Evolutionary conservation across 2,113 vertebrate genomes (phyloP).

Genomic region (Scomber japonicus): DNA sequence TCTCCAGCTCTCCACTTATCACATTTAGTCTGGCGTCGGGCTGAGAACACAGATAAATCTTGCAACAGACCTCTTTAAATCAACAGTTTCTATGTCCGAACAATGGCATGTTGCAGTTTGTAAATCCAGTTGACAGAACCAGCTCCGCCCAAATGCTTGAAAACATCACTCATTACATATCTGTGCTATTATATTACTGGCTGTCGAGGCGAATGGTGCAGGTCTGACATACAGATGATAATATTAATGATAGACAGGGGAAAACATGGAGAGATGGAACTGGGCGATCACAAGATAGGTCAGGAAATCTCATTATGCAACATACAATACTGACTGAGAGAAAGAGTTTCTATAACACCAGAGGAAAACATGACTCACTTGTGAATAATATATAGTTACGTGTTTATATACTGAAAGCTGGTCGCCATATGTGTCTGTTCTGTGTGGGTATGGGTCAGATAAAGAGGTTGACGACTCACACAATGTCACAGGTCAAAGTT

Average conservation of each 20-base stretch:
- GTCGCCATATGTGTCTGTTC: constrained; percentile 30
- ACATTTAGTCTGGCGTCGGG: background rate
- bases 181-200: constrained; percentile 56
- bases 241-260: constrained; percentile 33
- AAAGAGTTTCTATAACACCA: background rate
- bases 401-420: constrained; percentile 21
- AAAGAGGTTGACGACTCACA: constrained; percentile 28
- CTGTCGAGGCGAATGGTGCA: background rate
- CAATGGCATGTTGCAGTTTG: background rate
- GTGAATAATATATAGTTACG: constrained; percentile 19
- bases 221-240: constrained; percentile 23
- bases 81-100: constrained; percentile 3
- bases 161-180: constrained; percentile 47
- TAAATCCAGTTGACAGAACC: constrained; percentile 8
- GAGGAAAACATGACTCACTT: constrained; percentile 58
- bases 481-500: background rate
- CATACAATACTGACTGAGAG: constrained; percentile 16
- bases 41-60: background rate
- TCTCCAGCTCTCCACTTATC: background rate
- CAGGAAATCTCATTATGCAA: constrained; percentile 61
- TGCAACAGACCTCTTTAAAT: background rate
- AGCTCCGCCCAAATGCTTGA: constrained; percentile 8
- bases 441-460: constrained; percentile 36
- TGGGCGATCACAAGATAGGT: constrained; percentile 25
- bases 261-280: constrained; percentile 13